Percentiles rank a stretch among this genome's conserved stretches.
Evolutionary conservation across 1,140 invertebrate genomes (phyloP).

Genomic region (Andrena cerasifolii): DNA sequence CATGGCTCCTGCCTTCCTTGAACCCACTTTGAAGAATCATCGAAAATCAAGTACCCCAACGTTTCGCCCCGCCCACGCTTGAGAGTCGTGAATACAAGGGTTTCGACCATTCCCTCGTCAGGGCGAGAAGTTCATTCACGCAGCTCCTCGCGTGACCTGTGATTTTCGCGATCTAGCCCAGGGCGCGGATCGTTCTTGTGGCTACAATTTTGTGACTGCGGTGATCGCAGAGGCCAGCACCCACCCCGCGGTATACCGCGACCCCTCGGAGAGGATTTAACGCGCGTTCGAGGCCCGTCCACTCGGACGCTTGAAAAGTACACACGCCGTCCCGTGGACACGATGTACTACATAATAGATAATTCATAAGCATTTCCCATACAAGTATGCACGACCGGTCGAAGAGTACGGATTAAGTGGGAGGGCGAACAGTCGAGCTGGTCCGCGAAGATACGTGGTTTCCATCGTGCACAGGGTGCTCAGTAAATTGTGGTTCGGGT

Average conservation of each 20-base stretch:
- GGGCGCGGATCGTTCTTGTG: slow-evolving; percentile 8
- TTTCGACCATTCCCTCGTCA: no score
- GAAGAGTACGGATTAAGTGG: slow-evolving; percentile 42
- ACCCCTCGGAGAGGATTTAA: slow-evolving; percentile 8
- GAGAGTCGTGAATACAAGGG: not conserved
- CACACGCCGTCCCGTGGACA: slow-evolving; percentile 24
- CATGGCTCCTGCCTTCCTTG: not conserved
- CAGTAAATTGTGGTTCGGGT: no score
- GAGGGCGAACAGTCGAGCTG: slow-evolving; percentile 9
- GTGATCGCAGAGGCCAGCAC: not conserved
- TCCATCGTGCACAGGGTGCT: slow-evolving; percentile 9
- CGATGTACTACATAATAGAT: slow-evolving; percentile 57
- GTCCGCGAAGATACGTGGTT: slow-evolving; percentile 29
- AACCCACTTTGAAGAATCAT: not conserved
- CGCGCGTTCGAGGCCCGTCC: not conserved
- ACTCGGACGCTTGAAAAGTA: not conserved
- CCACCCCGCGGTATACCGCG: not conserved
- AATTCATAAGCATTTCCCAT: slow-evolving; percentile 56
- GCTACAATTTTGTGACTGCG: slow-evolving; percentile 44
- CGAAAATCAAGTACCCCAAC: slow-evolving; percentile 19
- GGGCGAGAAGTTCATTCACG: no score
- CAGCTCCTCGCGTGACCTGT: not conserved
- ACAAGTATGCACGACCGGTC: slow-evolving; percentile 12
- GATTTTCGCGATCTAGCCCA: slow-evolving; percentile 38
- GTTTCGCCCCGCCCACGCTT: slow-evolving; percentile 16